These are phyloP conservation scores for Hypercompe scribonia DNA, from an alignment of 2,888 invertebrate genomes.

Conservation along the genomic window DNA sequence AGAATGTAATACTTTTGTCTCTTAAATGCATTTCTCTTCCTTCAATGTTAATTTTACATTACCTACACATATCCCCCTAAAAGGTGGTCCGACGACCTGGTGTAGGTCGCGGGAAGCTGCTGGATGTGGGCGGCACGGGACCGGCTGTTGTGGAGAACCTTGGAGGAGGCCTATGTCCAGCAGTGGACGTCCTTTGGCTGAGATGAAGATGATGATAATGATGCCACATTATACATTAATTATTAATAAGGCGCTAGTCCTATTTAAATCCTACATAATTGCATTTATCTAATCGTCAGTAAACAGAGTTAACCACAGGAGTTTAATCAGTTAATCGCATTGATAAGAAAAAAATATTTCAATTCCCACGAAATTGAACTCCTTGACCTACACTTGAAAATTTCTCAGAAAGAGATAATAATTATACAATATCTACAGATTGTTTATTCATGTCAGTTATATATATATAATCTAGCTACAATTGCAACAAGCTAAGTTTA, in stretches of 20 bases:
- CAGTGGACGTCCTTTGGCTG: too few species aligned
- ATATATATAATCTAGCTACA: slow-evolving; percentile 11
- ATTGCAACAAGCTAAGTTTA: not conserved
- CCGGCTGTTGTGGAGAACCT: too few species aligned
- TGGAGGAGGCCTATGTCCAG: too few species aligned
- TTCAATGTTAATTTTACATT: too few species aligned
- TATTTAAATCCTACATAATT: slow-evolving; percentile 1
- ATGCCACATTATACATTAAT: not conserved
- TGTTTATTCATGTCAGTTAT: slow-evolving; percentile 15
- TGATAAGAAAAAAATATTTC: slow-evolving; percentile 16
- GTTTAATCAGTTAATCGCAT: slow-evolving; percentile 22
- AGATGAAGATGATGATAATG: too few species aligned
- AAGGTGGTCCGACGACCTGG: too few species aligned
- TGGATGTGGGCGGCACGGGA: too few species aligned
- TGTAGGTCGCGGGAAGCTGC: too few species aligned
- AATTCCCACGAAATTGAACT: slow-evolving; percentile 29
- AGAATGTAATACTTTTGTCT: too few species aligned
- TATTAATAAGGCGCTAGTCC: not conserved
- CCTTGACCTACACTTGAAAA: slow-evolving; percentile 43
- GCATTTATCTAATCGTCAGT: slow-evolving; percentile 20
- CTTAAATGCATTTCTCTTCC: too few species aligned
- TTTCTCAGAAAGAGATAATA: slow-evolving; percentile 42
- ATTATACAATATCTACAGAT: slow-evolving; percentile 23
- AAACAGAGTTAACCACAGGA: slow-evolving; percentile 19
- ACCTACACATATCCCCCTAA: too few species aligned